Evolutionary conservation across 1,140 invertebrate species (phyloP).

Genomic region (Papilio dardanus): DNA sequence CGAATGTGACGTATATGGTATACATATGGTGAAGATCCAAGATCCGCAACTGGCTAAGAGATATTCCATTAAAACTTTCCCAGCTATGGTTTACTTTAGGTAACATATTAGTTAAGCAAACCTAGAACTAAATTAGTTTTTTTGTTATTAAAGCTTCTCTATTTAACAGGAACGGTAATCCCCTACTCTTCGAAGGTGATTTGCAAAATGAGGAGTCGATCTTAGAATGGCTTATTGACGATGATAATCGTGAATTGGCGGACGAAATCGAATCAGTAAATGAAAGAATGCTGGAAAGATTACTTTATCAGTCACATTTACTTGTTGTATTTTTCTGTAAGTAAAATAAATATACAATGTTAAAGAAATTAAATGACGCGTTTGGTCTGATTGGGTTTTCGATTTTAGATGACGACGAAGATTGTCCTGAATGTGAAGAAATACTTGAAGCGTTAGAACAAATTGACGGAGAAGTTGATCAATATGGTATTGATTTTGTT

Average conservation of each 20-base stretch:
- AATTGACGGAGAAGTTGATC: constrained; percentile 96
- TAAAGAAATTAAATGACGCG: background rate
- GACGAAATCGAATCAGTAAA: constrained; percentile 98
- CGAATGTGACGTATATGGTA: constrained; percentile 96
- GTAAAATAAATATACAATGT: constrained; percentile 63
- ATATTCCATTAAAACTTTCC: constrained; percentile 97
- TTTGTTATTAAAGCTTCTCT: constrained; percentile 31
- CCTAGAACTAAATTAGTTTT: constrained; percentile 1
- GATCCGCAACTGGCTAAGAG: constrained; percentile 95
- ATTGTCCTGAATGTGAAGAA: constrained; percentile 94
- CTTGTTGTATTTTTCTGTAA: constrained; percentile 97
- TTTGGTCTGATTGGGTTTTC: background rate
- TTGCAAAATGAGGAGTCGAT: constrained; percentile 95
- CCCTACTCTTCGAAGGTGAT: constrained; percentile 95
- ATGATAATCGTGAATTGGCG: constrained; percentile 95
- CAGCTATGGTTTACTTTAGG: constrained; percentile 95
- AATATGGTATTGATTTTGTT: constrained; percentile 97
- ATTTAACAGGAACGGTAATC: constrained; percentile 91
- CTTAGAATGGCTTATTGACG: constrained; percentile 96
- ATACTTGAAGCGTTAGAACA: constrained; percentile 94
- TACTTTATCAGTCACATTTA: constrained; percentile 93
- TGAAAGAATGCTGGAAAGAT: constrained; percentile 93
- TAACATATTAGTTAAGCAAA: constrained; percentile 40
- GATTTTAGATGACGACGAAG: constrained; percentile 92
- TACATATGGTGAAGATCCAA: constrained; percentile 97